Evolutionary conservation across 2,113 vertebrate species (phyloP), one percentile per base, ranked within the genome.

Genomic region (Saccopteryx bilineata): DNA sequence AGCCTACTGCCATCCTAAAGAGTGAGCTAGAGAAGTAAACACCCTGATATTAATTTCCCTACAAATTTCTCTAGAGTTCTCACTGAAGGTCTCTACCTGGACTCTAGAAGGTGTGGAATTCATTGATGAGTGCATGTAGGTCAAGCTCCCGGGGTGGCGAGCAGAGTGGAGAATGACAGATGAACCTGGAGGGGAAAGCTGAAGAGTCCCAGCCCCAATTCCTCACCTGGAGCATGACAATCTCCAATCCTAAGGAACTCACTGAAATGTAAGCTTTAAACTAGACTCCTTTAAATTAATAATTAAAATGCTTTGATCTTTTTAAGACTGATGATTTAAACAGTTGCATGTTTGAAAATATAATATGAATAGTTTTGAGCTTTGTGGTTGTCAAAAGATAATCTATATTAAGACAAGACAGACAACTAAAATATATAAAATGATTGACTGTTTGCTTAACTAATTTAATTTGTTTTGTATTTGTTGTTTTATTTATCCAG

Each of bases 121-220:
- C 14, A 26, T 7, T 90, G 46, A 54, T 58, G 21, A 39, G 9
- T 26, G 7, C 21, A 69, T 52, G 26, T 2, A n/a, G 28, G 13
- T 12, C 78, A 52, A 28, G 5, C 14, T 58, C 9, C 28, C 9
- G 28, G 31, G 56, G 5, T 3, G 71, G 10, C 9, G 2, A 72
- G 0, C 1, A 39, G 8, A 60, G 19, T 26, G 9, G 31, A 39
- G 15, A 1, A 11, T 58, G 24, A 56, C 48, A 2, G 6, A 2
- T 48, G 8, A 24, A 48, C 5, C 9, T n/a, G 28, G 24, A 23
- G 31, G 66, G 12, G 52, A 4, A 65, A n/a, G 14, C 71, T 26
- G 28, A n/a, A 58, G 28, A 18, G 17, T 31, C 11, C 11, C 24
- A 54, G 39, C 7, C 28, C 4, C 31, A 0, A 5, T 6, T 1